Conservation (phyloP, 2,888 invertebrate species). For the Agrotis puta region DNA sequence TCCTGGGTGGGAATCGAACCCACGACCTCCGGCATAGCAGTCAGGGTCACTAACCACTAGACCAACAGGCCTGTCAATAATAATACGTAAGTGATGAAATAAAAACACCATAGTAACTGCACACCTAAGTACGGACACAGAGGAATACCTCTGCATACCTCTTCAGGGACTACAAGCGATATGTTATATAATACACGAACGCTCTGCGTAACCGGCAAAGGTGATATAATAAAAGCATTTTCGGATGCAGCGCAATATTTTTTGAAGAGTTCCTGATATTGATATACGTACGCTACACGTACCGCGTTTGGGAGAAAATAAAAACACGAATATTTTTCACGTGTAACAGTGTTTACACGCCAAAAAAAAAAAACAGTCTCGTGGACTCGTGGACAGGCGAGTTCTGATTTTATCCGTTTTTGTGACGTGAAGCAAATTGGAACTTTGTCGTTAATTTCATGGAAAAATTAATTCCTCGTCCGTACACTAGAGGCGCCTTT, state of each 20-base stretch:
- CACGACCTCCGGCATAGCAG: too few relatives aligned
- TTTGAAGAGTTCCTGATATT: constrained; percentile 14
- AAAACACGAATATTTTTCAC: neutral
- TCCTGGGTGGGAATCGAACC: too few relatives aligned
- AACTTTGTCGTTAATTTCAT: too few relatives aligned
- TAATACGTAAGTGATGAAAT: neutral
- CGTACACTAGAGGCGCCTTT: too few relatives aligned
- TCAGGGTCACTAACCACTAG: too few relatives aligned
- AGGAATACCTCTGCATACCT: neutral
- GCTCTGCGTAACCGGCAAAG: neutral
- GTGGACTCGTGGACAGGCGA: constrained; percentile 1
- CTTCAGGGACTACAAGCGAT: neutral
- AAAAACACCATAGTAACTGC: neutral
- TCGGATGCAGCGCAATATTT: constrained; percentile 33
- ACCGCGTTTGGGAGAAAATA: neutral
- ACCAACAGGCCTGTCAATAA: too few relatives aligned
- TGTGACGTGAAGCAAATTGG: too few relatives aligned
- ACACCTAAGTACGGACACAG: neutral
- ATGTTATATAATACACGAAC: constrained; percentile 9
- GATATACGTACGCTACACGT: neutral
- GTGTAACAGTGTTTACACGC: neutral
- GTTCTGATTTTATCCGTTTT: too few relatives aligned
- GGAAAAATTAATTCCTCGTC: too few relatives aligned
- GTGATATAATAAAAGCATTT: constrained; percentile 13
- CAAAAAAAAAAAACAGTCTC: too few relatives aligned